Conservation (phyloP, 1,140 invertebrate species). For the Leucophenga varia region DNA sequence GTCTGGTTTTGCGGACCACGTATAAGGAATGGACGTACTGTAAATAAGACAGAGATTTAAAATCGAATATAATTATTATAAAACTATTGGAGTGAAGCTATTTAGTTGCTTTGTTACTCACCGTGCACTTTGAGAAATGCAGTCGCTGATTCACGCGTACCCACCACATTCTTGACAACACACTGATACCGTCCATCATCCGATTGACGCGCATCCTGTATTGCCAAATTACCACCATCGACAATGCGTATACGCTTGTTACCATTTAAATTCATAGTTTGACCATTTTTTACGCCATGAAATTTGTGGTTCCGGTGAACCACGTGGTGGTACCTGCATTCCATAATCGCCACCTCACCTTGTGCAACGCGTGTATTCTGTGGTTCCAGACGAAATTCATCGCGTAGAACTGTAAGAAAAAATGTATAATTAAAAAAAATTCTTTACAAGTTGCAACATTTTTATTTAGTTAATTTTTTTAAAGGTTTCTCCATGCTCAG, state of each 20-base stretch:
- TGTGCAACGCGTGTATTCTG: slow-evolving; percentile 73
- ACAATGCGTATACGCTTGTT: slow-evolving; percentile 70
- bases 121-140: slow-evolving; percentile 80
- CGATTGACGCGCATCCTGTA: slow-evolving; percentile 74
- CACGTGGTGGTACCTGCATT: slow-evolving; percentile 82
- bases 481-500: too few species aligned
- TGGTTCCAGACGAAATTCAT: slow-evolving; percentile 81
- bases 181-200: slow-evolving; percentile 86
- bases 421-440: background rate
- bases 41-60: slow-evolving; percentile 12
- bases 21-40: slow-evolving; percentile 81
- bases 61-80: background rate
- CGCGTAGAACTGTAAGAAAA: slow-evolving; percentile 67
- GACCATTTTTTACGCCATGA: slow-evolving; percentile 83
- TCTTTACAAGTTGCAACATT: too few species aligned
- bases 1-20: slow-evolving; percentile 74
- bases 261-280: slow-evolving; percentile 67
- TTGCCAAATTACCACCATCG: slow-evolving; percentile 77
- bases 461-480: too few species aligned
- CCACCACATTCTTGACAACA: slow-evolving; percentile 80
- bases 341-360: slow-evolving; percentile 81
- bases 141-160: slow-evolving; percentile 71
- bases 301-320: slow-evolving; percentile 81
- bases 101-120: slow-evolving; percentile 58
- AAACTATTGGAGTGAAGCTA: background rate